phyloP scores from a whole-genome alignment of 2,113 vertebrate genomes.

The Oxyruncus cristatus region DNA sequence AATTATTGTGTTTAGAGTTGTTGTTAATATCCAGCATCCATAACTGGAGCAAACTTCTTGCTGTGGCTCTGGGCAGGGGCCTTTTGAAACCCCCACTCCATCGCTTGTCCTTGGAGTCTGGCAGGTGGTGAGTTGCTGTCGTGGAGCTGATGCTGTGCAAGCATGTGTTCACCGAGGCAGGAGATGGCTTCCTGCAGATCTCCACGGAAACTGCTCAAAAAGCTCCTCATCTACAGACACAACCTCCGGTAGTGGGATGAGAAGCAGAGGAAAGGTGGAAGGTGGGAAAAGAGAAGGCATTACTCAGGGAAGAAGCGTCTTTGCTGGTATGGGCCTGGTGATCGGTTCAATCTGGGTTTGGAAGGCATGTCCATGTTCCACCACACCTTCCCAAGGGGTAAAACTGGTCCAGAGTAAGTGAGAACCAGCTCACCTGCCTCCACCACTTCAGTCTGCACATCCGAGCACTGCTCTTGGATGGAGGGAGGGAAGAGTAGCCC shows the following conservation, averaged over 20 bases:
- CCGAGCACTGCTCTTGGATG: not conserved
- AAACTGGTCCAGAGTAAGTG: not conserved
- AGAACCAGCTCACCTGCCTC: not conserved
- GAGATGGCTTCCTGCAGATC: not conserved
- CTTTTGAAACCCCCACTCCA: not conserved
- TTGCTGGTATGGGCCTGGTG: not conserved
- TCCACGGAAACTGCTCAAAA: not conserved
- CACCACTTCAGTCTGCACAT: not conserved
- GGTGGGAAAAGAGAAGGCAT: not conserved
- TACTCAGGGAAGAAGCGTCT: rapidly evolving
- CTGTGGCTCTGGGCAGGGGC: not conserved
- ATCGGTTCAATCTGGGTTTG: not conserved
- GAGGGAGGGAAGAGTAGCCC: not conserved
- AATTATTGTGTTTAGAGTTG: slow-evolving; percentile 1
- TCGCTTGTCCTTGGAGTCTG: not conserved
- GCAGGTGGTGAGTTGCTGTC: not conserved
- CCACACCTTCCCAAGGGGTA: not conserved
- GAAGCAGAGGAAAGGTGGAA: not conserved
- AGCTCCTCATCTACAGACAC: not conserved
- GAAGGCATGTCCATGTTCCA: not conserved
- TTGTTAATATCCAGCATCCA: not conserved
- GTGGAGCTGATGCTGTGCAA: not conserved
- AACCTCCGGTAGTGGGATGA: not conserved
- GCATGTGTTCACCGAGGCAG: not conserved
- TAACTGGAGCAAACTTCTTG: not conserved